Evolutionary conservation across 2,113 vertebrate species (phyloP).

Genomic region (Oophaga pumilio): DNA sequence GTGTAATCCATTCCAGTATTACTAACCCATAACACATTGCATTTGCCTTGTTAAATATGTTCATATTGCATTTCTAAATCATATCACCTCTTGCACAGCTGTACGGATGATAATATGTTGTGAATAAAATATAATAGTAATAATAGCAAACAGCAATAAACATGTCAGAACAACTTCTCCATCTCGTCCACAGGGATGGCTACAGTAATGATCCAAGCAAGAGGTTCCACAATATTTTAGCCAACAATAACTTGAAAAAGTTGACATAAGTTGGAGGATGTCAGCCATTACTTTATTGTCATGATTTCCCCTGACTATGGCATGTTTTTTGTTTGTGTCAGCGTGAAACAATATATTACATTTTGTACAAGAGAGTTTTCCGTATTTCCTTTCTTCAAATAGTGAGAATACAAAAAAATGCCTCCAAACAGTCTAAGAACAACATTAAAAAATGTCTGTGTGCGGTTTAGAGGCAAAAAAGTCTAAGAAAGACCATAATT

Average conservation of each 20-base stretch:
- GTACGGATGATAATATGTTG: neutral
- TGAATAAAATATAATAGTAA: constrained; percentile 25
- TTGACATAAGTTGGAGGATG: neutral
- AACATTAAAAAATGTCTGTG: too few species aligned
- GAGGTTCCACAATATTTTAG: neutral
- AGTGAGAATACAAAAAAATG: too few species aligned
- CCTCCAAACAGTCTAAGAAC: too few species aligned
- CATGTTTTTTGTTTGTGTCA: neutral
- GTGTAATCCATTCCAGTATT: too few species aligned
- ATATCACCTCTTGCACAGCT: neutral
- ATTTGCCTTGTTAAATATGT: neutral
- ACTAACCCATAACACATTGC: neutral
- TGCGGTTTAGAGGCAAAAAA: too few species aligned
- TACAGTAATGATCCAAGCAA: neutral
- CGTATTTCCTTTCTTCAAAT: too few species aligned
- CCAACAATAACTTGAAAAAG: neutral
- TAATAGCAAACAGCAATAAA: constrained; percentile 7
- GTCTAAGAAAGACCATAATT: too few species aligned
- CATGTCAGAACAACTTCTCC: neutral
- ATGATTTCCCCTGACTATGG: neutral
- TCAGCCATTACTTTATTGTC: neutral
- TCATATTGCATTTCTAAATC: neutral
- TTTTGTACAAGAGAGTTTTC: neutral
- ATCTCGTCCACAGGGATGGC: neutral
- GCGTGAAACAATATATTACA: neutral